These are phyloP conservation scores for Iguana delicatissima DNA, from an alignment of 2,797 vertebrate genomes.

Conservation along the genomic window DNA sequence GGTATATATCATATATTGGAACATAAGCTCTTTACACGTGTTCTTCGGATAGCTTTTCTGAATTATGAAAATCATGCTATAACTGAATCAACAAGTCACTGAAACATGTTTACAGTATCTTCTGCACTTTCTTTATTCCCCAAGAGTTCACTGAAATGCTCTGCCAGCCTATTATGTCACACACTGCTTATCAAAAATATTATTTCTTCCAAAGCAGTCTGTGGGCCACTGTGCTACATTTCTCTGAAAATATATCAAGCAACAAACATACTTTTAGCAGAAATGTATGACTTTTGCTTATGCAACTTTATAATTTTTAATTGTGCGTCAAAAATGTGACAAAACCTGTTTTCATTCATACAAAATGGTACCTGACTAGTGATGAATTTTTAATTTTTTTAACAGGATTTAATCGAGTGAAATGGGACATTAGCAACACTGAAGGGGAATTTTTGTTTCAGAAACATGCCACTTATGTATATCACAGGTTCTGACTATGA, in stretches of 20 bases:
- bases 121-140: background rate
- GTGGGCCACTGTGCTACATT: background rate
- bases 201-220: background rate
- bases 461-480: slow-evolving; percentile 39
- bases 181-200: background rate
- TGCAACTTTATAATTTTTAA: background rate
- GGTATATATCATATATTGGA: background rate
- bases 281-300: background rate
- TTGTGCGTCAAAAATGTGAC: background rate
- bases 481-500: slow-evolving; percentile 45
- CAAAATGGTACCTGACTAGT: background rate
- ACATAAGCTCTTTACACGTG: background rate
- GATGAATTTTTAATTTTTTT: slow-evolving; percentile 25
- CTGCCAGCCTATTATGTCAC: background rate
- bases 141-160: background rate
- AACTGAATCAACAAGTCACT: background rate
- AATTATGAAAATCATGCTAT: background rate
- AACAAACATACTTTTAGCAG: slow-evolving; percentile 36
- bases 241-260: background rate
- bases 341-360: background rate
- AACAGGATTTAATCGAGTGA: slow-evolving; percentile 44
- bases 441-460: slow-evolving; percentile 27
- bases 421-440: slow-evolving; percentile 36
- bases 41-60: background rate
- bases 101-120: background rate